Evolutionary conservation across 2,113 vertebrate genomes (phyloP).

Genomic region (Chamaea fasciata): DNA sequence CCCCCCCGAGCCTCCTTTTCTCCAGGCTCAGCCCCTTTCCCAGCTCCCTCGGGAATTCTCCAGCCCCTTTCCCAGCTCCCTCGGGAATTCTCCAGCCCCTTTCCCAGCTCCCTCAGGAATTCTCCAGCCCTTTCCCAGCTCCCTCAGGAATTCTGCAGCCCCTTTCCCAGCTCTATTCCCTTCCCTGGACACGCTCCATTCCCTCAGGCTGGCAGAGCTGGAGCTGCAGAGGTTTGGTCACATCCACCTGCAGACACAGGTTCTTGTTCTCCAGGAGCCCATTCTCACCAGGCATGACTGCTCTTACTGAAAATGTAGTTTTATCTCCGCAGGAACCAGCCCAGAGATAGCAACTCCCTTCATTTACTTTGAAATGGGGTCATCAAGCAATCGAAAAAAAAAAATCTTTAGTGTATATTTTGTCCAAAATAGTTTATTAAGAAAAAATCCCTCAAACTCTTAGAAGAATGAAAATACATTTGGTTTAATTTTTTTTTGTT

Average conservation of each 20-base stretch:
- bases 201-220: not conserved
- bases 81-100: not conserved
- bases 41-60: not conserved
- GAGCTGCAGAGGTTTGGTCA: not conserved
- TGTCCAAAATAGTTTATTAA: not conserved
- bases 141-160: not conserved
- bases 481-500: not conserved
- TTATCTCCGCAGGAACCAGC: not conserved
- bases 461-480: not conserved
- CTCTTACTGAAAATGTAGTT: not conserved
- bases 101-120: not conserved
- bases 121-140: not conserved
- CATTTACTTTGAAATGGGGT: not conserved
- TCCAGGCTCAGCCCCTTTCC: not conserved
- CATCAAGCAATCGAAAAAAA: not conserved
- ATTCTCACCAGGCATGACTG: accelerated
- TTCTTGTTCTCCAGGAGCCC: not conserved
- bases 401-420: not conserved
- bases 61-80: not conserved
- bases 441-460: not conserved
- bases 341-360: accelerated
- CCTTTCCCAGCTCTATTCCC: not conserved
- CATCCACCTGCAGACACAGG: not conserved
- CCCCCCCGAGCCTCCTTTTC: too few species aligned
- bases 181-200: accelerated